Evolutionary conservation across 2,113 vertebrate genomes (phyloP).

Genomic region (Scomber japonicus): DNA sequence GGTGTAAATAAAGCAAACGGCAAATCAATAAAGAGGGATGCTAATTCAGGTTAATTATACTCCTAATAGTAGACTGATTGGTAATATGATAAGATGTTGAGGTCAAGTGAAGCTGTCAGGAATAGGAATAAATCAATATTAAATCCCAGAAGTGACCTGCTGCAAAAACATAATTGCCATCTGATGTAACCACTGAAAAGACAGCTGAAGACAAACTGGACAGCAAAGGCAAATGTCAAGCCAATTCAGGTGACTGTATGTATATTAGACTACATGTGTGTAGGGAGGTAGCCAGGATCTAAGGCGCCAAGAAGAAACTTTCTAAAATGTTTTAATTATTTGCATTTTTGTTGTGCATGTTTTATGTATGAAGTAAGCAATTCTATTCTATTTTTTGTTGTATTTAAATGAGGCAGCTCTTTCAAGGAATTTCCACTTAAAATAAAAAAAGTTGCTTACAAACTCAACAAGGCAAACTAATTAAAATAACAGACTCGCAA

Average conservation of each 20-base stretch:
- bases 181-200: not conserved
- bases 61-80: constrained; percentile 5
- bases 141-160: not conserved
- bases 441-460: too few species aligned
- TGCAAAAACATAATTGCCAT: constrained; percentile 9
- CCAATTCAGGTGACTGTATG: too few species aligned
- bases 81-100: constrained; percentile 19
- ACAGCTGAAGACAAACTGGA: not conserved
- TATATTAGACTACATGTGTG: too few species aligned
- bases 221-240: not conserved
- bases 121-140: constrained; percentile 33
- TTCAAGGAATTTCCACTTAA: not conserved
- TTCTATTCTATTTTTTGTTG: not conserved
- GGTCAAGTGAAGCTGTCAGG: constrained; percentile 7
- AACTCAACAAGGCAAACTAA: not conserved
- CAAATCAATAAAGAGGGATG: constrained; percentile 46
- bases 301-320: too few species aligned
- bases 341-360: too few species aligned
- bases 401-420: not conserved
- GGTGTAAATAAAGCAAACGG: constrained; percentile 7
- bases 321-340: too few species aligned
- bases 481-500: too few species aligned
- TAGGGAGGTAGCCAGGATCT: too few species aligned
- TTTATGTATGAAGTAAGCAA: not conserved
- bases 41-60: constrained; percentile 54